A percentile compares a stretch with the other conserved stretches of the same genome.
These are phyloP conservation scores for Riparia riparia DNA, from an alignment of 2,113 vertebrate species.

Conservation along the genomic window DNA sequence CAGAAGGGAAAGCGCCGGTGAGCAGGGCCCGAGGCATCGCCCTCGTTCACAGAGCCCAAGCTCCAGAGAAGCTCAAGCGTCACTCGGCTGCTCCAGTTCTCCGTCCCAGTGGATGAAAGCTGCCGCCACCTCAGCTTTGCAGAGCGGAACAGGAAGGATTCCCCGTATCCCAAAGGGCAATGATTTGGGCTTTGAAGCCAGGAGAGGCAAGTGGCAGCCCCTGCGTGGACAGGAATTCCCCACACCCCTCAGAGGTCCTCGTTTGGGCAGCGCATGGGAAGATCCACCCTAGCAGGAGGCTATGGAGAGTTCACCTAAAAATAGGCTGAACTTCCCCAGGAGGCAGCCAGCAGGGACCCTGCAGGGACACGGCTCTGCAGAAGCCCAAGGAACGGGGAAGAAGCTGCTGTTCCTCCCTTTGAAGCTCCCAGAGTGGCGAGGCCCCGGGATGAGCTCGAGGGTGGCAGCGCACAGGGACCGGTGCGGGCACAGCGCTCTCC, in stretches of 20 bases:
- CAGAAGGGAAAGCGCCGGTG: neutral
- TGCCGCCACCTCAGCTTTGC: neutral
- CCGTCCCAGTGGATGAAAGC: neutral
- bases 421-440: neutral
- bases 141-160: fast-evolving
- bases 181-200: neutral
- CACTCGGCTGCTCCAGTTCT: neutral
- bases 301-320: constrained; percentile 47
- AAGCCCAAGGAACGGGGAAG: neutral
- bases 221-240: neutral
- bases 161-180: fast-evolving
- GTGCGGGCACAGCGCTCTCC: fast-evolving
- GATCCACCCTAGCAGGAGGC: neutral
- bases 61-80: neutral
- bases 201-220: neutral
- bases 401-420: neutral
- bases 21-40: neutral
- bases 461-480: fast-evolving
- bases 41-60: fast-evolving
- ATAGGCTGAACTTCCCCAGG: neutral
- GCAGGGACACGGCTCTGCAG: neutral
- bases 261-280: neutral
- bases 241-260: neutral
- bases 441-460: neutral
- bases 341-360: neutral